Base-by-base conservation (phyloP, 2,797 vertebrate species). In the Nothura maculosa region DNA sequence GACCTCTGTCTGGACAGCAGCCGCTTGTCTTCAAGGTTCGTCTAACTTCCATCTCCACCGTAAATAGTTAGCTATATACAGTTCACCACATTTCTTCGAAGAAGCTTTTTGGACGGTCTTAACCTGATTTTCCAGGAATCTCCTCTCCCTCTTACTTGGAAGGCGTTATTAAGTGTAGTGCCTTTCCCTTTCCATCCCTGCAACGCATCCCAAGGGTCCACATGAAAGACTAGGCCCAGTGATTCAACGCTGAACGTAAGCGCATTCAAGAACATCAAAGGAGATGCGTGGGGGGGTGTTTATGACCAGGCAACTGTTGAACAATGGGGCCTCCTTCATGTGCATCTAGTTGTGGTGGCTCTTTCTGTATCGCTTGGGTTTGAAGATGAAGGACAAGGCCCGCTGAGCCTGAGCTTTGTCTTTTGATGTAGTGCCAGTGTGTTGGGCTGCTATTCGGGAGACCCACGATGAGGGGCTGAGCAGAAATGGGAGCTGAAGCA, bases 81-180 rank as follows among this genome's bases (percentile, higher is more conserved):
- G 25, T 93, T 93, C 92, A 82, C 80, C 91, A 62, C 66, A 22
- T 89, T 95, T 95, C 94, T 92, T 95, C 85, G 86, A 96, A 91
- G 80, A 93, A 87, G 45, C 62, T 88, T 94, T 95, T 94, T 95
- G 94, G 92, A 96, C 13, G 0, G 66, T 60, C 64, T 88, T 78
- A 80, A 90, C 78, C 58, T 93, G 89, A 42, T 93, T 97, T 97
- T 96, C 97, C 94, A 97, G 91, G 96, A 97, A 97, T 94, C 75
- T 91, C 34, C 34, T 96, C 70, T 95, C 75, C 72, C 89, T 94
- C 92, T 63, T 92, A 91, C 92, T 95, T 95, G 92, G 94, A 96
- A 96, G 90, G 82, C 52, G 45, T 91, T 93, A 88, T 68, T 92
- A 88, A 94, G 82, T 55, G 54, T 81, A 48, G 66, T 91, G 81